phyloP scores from a whole-genome alignment of 2,888 invertebrate genomes.

The Terebella lapidaria region DNA sequence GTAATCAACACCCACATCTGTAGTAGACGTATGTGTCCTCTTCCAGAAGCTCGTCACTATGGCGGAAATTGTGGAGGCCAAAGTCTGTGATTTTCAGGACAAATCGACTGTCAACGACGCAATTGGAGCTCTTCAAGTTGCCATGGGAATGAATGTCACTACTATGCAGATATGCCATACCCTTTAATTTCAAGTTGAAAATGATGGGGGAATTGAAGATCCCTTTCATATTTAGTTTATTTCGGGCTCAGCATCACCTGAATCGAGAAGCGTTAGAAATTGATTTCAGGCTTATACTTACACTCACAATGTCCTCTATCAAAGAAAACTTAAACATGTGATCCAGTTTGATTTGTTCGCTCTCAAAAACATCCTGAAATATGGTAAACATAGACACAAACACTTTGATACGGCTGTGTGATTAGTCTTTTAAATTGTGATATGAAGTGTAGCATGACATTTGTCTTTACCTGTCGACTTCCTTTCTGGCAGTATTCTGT shows the following conservation, averaged over 20 bases:
- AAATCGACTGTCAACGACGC: constrained; percentile 94
- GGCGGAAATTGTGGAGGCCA: constrained; percentile 76
- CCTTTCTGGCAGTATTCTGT: constrained; percentile 97
- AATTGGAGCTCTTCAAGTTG: constrained; percentile 91
- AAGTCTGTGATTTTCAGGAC: constrained; percentile 96
- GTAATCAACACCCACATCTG: constrained; percentile 33
- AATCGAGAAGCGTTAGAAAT: too few species aligned
- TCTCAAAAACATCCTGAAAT: constrained; percentile 70
- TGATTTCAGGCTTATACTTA: too few species aligned
- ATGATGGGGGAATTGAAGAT: too few species aligned
- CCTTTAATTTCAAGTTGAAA: too few species aligned
- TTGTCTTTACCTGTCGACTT: constrained; percentile 65
- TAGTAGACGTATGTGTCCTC: constrained; percentile 43
- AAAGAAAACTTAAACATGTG: constrained; percentile 89
- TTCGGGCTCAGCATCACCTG: too few species aligned
- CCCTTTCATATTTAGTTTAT: too few species aligned
- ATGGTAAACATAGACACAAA: too few species aligned
- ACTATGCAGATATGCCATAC: constrained; percentile 89
- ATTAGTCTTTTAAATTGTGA: too few species aligned
- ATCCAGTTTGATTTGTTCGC: constrained; percentile 84
- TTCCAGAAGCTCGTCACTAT: constrained; percentile 32
- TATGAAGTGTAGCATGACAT: too few species aligned
- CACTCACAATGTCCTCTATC: constrained; percentile 88
- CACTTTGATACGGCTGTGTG: too few species aligned
- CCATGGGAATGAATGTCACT: constrained; percentile 90